These are phyloP conservation scores for Drosophila tripunctata DNA, from an alignment of 2,888 invertebrate genomes.

Conservation along the genomic window DNA sequence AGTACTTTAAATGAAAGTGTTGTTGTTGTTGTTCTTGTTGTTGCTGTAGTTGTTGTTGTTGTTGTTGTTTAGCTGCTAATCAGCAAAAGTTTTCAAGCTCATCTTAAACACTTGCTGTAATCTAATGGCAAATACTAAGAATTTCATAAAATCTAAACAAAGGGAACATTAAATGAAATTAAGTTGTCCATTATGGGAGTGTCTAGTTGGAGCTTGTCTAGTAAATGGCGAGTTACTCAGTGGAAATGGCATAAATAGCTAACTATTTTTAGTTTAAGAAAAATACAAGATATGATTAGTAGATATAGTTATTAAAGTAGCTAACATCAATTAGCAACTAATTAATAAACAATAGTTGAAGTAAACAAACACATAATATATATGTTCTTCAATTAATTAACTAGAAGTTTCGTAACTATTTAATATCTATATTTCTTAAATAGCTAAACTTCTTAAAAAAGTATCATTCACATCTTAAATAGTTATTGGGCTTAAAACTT, in stretches of 20 bases:
- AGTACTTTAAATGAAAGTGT: slow-evolving; percentile 6
- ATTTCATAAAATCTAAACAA: slow-evolving; percentile 5
- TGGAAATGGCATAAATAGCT: background rate
- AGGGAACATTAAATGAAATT: background rate
- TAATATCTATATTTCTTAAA: too few relatives aligned
- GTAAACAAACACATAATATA: background rate
- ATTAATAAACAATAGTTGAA: background rate
- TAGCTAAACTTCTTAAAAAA: too few relatives aligned
- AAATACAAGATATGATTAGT: background rate
- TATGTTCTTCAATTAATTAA: too few relatives aligned
- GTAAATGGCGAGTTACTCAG: background rate
- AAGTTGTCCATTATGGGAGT: background rate
- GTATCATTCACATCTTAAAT: too few relatives aligned
- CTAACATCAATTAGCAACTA: background rate
- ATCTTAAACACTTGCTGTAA: slow-evolving; percentile 13
- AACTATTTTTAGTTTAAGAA: background rate
- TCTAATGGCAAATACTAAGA: slow-evolving; percentile 7
- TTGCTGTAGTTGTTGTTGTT: background rate
- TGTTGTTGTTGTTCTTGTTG: background rate
- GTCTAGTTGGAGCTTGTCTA: background rate
- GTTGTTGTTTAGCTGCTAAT: slow-evolving; percentile 5
- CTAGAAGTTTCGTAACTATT: too few relatives aligned
- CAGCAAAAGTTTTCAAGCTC: slow-evolving; percentile 7
- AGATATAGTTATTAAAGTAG: background rate
- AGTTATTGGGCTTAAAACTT: too few relatives aligned